These are phyloP conservation scores for Trachemys scripta DNA, from an alignment of 2,113 vertebrate genomes.

Conservation along the genomic window DNA sequence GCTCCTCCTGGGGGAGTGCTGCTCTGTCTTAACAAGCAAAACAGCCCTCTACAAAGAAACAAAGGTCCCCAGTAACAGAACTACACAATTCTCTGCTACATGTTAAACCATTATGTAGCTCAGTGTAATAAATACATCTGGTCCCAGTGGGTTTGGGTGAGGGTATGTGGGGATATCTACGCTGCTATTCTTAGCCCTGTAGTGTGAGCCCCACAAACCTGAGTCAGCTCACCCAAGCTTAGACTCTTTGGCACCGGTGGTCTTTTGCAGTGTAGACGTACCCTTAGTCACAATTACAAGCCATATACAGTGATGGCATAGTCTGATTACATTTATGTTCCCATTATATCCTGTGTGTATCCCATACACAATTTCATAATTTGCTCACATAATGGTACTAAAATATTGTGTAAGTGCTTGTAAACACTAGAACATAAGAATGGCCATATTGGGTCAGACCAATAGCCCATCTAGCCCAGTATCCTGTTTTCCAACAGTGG, in stretches of 20 bases:
- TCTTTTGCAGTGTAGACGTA: too few species aligned
- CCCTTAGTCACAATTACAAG: background rate
- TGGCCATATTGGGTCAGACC: too few species aligned
- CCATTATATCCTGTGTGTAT: background rate
- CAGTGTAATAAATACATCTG: background rate
- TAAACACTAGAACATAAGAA: background rate
- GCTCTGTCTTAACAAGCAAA: background rate
- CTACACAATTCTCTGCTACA: background rate
- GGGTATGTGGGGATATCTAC: too few species aligned
- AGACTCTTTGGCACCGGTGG: too few species aligned
- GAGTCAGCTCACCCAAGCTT: too few species aligned
- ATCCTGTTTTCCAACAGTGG: too few species aligned
- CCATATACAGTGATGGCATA: background rate
- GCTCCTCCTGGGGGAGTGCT: too few species aligned
- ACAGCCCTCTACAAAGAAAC: background rate
- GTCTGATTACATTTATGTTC: background rate
- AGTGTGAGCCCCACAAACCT: too few species aligned
- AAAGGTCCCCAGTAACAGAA: background rate
- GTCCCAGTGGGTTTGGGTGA: background rate
- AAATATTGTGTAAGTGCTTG: background rate
- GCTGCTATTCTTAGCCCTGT: too few species aligned
- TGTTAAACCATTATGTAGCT: background rate
- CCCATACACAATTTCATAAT: background rate
- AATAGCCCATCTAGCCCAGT: too few species aligned
- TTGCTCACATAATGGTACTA: background rate